A percentile compares a stretch with the other conserved stretches of the same genome.
phyloP scores from a whole-genome alignment of 1,140 invertebrate genomes.

The Drosophila cardini region DNA sequence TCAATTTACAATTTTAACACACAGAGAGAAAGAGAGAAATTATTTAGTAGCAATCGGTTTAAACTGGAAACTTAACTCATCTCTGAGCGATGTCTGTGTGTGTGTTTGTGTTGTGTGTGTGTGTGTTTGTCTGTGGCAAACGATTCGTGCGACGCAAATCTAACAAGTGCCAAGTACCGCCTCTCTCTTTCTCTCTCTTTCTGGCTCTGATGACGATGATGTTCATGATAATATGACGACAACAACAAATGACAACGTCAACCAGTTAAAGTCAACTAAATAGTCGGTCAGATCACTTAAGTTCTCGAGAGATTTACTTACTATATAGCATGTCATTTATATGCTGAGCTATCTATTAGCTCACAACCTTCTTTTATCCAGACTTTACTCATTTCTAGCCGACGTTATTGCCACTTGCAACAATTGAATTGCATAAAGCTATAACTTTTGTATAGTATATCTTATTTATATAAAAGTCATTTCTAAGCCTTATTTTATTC shows the following conservation, averaged over 20 bases:
- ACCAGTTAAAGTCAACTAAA: constrained; percentile 49
- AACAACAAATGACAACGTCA: constrained; percentile 13
- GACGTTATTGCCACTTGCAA: too few relatives aligned
- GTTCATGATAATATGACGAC: constrained; percentile 29
- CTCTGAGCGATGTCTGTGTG: constrained; percentile 12
- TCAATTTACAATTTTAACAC: constrained; percentile 11
- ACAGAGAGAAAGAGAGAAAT: constrained; percentile 47
- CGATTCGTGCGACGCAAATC: constrained; percentile 75
- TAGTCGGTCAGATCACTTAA: constrained; percentile 50
- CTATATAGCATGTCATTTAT: background rate
- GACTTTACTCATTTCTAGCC: too few relatives aligned
- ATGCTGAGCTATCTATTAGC: too few relatives aligned
- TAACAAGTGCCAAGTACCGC: constrained; percentile 46
- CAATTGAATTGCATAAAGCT: too few relatives aligned
- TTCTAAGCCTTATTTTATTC: too few relatives aligned
- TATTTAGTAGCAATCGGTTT: constrained; percentile 71
- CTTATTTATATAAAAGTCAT: too few relatives aligned
- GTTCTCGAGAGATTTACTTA: constrained; percentile 18
- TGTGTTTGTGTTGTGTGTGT: constrained; percentile 11
- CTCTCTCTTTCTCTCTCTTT: constrained; percentile 2
- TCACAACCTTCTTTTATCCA: too few relatives aligned
- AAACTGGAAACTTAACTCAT: constrained; percentile 62
- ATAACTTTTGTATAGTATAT: too few relatives aligned
- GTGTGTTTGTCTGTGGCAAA: constrained; percentile 39
- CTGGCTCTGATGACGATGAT: constrained; percentile 27